These are phyloP conservation scores for Nephila pilipes DNA, from an alignment of 1,140 invertebrate species.

Conservation along the genomic window DNA sequence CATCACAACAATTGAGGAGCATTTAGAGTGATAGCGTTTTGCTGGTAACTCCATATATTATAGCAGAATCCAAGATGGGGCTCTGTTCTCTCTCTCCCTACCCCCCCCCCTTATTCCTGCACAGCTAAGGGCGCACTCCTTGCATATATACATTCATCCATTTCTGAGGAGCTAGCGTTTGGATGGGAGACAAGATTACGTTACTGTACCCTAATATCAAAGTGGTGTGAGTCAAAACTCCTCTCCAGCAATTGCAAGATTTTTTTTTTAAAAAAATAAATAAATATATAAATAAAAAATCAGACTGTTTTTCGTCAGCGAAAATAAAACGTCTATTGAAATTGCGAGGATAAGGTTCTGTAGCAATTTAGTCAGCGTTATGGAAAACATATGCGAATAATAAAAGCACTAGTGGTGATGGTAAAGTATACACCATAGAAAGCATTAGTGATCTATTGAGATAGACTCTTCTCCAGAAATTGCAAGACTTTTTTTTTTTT, in stretches of 20 bases:
- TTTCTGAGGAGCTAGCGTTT: not conserved
- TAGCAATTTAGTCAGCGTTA: too few relatives aligned
- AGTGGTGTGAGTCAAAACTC: slow-evolving; percentile 15
- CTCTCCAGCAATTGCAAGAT: not conserved
- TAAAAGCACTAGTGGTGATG: too few relatives aligned
- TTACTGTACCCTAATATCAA: not conserved
- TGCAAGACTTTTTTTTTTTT: too few relatives aligned
- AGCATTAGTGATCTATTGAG: too few relatives aligned
- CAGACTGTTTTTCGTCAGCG: not conserved
- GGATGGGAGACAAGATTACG: not conserved
- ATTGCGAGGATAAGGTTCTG: too few relatives aligned
- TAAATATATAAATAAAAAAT: not conserved
- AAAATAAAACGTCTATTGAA: not conserved
- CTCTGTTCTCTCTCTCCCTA: not conserved
- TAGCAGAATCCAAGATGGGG: slow-evolving; percentile 35
- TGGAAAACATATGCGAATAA: too few relatives aligned
- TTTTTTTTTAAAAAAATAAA: too few relatives aligned
- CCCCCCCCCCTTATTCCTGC: not conserved
- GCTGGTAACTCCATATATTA: slow-evolving; percentile 49
- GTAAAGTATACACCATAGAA: too few relatives aligned
- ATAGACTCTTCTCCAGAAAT: too few relatives aligned
- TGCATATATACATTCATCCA: slow-evolving; percentile 28
- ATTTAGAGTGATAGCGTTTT: slow-evolving; percentile 61
- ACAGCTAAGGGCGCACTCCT: not conserved
- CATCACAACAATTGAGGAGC: slow-evolving; percentile 67